phyloP scores from a whole-genome alignment of 1,140 invertebrate species.

The Euwallacea fornicatus region DNA sequence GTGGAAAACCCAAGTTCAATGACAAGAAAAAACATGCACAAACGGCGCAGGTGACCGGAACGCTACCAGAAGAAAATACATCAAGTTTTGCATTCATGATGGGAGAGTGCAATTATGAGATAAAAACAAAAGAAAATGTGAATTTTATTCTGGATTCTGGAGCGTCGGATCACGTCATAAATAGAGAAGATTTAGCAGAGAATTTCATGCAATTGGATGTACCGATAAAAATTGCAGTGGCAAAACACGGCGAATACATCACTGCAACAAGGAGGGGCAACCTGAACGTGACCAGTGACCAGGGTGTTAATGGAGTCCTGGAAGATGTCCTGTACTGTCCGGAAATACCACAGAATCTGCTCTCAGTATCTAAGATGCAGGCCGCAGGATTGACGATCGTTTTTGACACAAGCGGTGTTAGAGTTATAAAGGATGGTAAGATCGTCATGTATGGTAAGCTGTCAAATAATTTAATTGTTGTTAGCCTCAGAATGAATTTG shows the following conservation, averaged over 20 bases:
- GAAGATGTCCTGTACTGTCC: conserved; percentile 9
- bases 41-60: neutral
- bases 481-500: neutral
- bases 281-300: neutral
- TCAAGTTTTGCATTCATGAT: conserved; percentile 4
- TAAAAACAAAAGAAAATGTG: neutral
- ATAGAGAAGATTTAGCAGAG: neutral
- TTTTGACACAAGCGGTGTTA: conserved; percentile 8
- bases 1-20: neutral
- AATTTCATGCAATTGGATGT: neutral
- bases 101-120: neutral
- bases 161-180: neutral
- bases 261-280: neutral
- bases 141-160: neutral
- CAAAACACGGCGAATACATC: neutral
- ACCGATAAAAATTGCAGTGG: neutral
- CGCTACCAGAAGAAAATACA: neutral
- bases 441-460: conserved; percentile 1
- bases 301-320: neutral
- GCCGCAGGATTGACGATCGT: neutral
- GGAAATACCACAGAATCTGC: neutral
- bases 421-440: neutral
- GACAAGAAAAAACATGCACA: neutral
- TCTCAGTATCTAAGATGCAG: neutral
- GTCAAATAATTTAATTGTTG: neutral